These are phyloP conservation scores for Ceryle rudis DNA, from an alignment of 2,797 vertebrate genomes.

Conservation along the genomic window DNA sequence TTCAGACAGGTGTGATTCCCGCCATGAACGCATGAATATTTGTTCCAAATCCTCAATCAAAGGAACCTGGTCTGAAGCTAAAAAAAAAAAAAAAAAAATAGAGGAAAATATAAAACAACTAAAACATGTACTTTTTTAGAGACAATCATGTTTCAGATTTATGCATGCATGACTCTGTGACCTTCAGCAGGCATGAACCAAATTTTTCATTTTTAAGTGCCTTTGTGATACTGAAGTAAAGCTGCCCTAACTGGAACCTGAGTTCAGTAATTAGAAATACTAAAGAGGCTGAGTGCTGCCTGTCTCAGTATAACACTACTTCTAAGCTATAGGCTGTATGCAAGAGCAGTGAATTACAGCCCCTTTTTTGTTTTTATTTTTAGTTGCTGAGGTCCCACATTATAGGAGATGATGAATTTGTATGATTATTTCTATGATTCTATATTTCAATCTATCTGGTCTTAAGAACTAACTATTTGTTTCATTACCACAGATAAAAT, in stretches of 20 bases:
- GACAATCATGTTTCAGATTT: neutral
- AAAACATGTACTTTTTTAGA: neutral
- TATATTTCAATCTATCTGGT: neutral
- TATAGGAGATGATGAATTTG: neutral
- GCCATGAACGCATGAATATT: conserved; percentile 97
- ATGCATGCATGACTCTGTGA: neutral
- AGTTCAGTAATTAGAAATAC: neutral
- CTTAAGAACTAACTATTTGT: neutral
- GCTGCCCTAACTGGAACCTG: neutral
- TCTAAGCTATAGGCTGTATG: neutral
- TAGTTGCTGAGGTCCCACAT: neutral
- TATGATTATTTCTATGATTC: neutral
- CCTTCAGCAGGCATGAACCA: neutral
- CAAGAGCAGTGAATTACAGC: neutral
- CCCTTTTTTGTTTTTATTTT: neutral
- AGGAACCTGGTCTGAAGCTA: conserved; percentile 94
- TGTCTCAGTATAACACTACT: neutral
- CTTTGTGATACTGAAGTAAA: neutral
- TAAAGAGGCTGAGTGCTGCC: neutral
- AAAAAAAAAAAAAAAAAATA: neutral
- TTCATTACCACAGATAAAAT: neutral
- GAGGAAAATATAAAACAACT: neutral
- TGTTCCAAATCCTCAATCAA: conserved; percentile 97
- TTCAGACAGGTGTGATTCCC: conserved; percentile 93
- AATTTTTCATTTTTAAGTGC: neutral